phyloP scores from a whole-genome alignment of 2,113 vertebrate species.

The Archilochus colubris region DNA sequence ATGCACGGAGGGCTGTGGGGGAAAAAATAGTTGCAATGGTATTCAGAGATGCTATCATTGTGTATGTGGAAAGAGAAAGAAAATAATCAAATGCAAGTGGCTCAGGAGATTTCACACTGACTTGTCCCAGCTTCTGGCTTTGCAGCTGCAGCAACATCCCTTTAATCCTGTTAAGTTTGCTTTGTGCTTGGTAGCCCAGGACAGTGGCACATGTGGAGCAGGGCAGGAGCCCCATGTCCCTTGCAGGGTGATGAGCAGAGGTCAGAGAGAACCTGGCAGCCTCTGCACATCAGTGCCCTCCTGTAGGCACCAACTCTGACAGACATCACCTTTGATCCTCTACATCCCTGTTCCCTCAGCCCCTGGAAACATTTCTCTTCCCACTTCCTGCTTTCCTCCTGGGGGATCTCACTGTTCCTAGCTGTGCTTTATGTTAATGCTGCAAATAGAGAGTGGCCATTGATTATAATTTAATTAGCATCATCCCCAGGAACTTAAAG shows the following conservation, averaged over 20 bases:
- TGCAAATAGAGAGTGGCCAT: not conserved
- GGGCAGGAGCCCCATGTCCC: not conserved
- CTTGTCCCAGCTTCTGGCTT: not conserved
- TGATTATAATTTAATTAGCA: not conserved
- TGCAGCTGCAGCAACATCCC: not conserved
- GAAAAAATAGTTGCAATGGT: not conserved
- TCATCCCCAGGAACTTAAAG: not conserved
- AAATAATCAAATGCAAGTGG: not conserved
- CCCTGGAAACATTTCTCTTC: not conserved
- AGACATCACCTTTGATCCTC: not conserved
- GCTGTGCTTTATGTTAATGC: not conserved
- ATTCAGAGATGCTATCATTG: not conserved
- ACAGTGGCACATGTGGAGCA: fast-evolving
- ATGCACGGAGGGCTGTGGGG: too few relatives aligned
- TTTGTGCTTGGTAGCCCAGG: not conserved
- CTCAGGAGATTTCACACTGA: fast-evolving
- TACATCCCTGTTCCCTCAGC: not conserved
- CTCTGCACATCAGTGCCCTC: not conserved
- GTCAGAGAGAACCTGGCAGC: fast-evolving
- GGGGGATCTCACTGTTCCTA: not conserved
- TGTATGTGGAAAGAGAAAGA: not conserved
- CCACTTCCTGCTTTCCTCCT: not conserved
- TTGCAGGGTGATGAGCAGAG: not conserved
- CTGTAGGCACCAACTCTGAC: not conserved
- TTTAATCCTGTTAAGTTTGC: not conserved